phyloP scores from a whole-genome alignment of 2,113 vertebrate species.

The Tenebrosternarchus preto region DNA sequence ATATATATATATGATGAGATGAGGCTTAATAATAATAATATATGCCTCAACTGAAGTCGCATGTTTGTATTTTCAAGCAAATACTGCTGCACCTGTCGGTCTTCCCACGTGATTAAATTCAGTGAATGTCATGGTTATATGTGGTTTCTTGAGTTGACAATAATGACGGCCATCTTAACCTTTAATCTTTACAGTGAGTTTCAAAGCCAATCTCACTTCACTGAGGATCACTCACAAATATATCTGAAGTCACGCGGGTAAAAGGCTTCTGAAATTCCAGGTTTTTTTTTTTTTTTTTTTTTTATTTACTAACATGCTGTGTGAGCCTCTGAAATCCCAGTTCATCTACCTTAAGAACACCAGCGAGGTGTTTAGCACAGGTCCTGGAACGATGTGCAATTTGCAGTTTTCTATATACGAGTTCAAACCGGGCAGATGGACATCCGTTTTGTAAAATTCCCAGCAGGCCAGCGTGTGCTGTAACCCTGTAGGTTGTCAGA shows the following conservation, averaged over 20 bases:
- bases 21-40: too few relatives aligned
- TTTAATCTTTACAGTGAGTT: slow-evolving; percentile 41
- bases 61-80: slow-evolving; percentile 34
- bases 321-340: too few relatives aligned
- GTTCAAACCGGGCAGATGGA: too few relatives aligned
- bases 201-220: slow-evolving; percentile 44
- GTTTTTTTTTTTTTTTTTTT: too few relatives aligned
- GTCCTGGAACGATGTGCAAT: not conserved
- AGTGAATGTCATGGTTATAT: slow-evolving; percentile 38
- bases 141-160: slow-evolving; percentile 16
- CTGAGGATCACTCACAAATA: not conserved
- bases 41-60: slow-evolving; percentile 8
- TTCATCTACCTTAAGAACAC: not conserved
- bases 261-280: too few relatives aligned
- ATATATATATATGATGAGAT: not conserved
- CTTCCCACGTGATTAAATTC: slow-evolving; percentile 45
- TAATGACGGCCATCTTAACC: slow-evolving; percentile 8
- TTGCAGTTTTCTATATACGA: not conserved
- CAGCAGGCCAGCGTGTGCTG: not conserved
- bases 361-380: not conserved
- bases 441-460: not conserved
- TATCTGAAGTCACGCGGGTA: slow-evolving; percentile 23
- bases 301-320: too few relatives aligned
- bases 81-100: slow-evolving; percentile 31
- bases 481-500: not conserved